These are phyloP conservation scores for Pseudorhiza aurosa DNA, from an alignment of 30 jellyfish, hydroid and myxozoan species.

Conservation along the genomic window DNA sequence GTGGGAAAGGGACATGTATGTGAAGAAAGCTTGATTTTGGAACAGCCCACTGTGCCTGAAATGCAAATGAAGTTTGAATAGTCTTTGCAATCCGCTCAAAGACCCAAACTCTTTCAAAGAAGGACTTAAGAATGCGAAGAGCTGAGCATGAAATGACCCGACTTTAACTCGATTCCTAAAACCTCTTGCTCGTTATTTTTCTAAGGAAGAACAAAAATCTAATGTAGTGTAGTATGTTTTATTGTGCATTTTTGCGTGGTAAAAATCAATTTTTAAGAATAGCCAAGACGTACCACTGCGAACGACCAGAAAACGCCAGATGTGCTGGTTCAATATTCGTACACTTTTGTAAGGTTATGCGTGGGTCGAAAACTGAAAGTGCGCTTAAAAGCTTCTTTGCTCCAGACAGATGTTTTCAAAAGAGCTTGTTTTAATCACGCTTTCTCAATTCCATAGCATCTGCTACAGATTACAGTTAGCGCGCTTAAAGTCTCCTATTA, in stretches of 20 bases:
- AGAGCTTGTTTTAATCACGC: neutral
- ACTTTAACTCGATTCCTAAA: neutral
- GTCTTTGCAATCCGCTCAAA: neutral
- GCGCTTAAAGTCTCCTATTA: neutral
- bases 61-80: neutral
- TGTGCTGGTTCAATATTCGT: neutral
- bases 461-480: neutral
- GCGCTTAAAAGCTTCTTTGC: neutral
- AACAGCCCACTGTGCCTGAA: neutral
- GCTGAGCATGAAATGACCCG: neutral
- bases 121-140: neutral
- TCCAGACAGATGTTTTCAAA: neutral
- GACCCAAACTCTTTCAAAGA: neutral
- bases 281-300: constrained; percentile 20
- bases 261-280: constrained; percentile 4
- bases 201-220: neutral
- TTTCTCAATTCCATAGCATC: neutral
- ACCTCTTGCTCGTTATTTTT: neutral
- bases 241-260: neutral
- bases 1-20: neutral
- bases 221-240: neutral
- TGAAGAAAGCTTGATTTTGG: neutral
- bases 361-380: neutral
- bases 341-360: neutral
- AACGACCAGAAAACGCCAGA: constrained; percentile 34